Evolutionary conservation across 2,888 invertebrate species (phyloP).

Genomic region (Netelia virgata): DNA sequence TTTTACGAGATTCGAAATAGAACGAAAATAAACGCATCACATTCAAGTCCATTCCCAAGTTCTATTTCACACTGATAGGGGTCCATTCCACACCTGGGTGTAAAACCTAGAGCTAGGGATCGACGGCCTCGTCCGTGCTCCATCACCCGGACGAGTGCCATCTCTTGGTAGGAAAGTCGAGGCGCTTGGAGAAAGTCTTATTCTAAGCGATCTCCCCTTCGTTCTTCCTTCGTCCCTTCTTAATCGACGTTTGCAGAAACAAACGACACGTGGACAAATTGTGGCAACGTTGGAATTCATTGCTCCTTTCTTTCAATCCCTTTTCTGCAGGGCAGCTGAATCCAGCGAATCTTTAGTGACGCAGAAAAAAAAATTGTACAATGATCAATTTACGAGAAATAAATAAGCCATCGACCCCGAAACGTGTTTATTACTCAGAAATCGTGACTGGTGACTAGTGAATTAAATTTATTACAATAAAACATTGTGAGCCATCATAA

Average conservation of each 20-base stretch:
- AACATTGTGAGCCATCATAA: slow-evolving; percentile 55
- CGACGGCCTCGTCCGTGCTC: too few species aligned
- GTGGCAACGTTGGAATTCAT: too few species aligned
- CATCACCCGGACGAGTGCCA: too few species aligned
- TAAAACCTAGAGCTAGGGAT: too few species aligned
- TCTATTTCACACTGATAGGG: too few species aligned
- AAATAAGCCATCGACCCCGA: slow-evolving; percentile 67
- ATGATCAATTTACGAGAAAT: slow-evolving; percentile 47
- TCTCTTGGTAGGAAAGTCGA: too few species aligned
- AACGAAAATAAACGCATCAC: too few species aligned
- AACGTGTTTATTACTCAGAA: slow-evolving; percentile 88
- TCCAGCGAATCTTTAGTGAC: background rate
- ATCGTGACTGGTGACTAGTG: slow-evolving; percentile 85
- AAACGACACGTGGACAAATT: background rate
- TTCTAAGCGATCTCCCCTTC: background rate
- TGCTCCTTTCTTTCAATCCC: background rate
- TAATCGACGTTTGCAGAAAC: background rate
- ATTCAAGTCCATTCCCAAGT: too few species aligned
- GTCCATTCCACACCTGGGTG: too few species aligned
- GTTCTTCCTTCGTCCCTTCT: too few species aligned
- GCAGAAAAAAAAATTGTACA: background rate
- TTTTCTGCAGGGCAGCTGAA: background rate
- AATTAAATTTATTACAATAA: slow-evolving; percentile 85
- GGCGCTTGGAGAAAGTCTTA: background rate
- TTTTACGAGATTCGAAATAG: too few species aligned